Conservation (phyloP, 2,113 vertebrate species). For the Peromyscus polionotus region DNA sequence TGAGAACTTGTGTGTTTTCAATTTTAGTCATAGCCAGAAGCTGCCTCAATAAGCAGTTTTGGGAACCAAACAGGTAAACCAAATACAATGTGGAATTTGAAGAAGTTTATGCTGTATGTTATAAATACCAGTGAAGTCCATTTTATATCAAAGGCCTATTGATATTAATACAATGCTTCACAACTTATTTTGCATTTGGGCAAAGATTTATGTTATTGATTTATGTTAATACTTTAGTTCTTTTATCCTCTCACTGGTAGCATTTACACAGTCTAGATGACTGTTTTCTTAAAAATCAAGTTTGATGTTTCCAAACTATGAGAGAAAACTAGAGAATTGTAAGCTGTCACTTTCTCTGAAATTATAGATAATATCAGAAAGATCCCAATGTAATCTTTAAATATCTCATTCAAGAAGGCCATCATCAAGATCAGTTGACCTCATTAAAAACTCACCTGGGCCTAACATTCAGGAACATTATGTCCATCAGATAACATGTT, state of each 20-base stretch:
- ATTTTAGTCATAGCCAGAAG: conserved; percentile 30
- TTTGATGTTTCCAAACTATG: background rate
- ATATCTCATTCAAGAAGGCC: background rate
- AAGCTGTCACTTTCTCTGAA: background rate
- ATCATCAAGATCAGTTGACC: background rate
- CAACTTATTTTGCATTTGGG: background rate
- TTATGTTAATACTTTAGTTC: background rate
- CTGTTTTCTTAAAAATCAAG: background rate
- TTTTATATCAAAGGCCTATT: background rate
- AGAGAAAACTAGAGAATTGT: background rate
- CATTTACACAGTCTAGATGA: background rate
- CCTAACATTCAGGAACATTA: background rate
- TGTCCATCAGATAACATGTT: background rate
- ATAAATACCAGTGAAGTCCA: background rate
- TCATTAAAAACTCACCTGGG: background rate
- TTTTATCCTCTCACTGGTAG: background rate
- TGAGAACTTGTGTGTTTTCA: conserved; percentile 42
- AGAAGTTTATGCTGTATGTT: background rate
- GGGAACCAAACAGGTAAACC: conserved; percentile 46
- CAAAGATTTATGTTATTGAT: background rate
- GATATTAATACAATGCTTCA: background rate
- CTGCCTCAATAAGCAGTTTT: conserved; percentile 25
- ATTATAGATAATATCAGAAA: background rate
- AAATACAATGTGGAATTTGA: conserved; percentile 24
- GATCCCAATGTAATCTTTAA: background rate